Base-by-base conservation (phyloP, 2,113 vertebrate genomes). In the Colinus virginianus region DNA sequence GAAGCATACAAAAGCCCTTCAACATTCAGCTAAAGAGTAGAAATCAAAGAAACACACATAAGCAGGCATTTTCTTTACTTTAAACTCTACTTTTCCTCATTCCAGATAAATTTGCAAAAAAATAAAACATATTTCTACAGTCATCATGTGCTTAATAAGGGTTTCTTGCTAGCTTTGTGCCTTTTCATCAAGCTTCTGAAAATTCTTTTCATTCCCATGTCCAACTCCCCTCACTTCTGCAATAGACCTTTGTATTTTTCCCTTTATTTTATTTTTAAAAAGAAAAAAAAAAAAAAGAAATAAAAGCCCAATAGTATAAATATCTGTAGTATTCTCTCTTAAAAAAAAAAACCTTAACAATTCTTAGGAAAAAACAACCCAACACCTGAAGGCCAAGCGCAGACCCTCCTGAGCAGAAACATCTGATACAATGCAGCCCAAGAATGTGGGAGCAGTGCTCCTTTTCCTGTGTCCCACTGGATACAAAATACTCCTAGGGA, bases 351-450 rank as follows among this genome's bases (percentile, higher is more conserved):
- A 58, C 11, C 30, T n/a, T 20, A 7, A 32, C 16, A 56, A 32
- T 19, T 25, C 11, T 62, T 36, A 25, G 51, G 28, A 49, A 20
- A 59, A 72, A n/a, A n/a, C n/a, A 90, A 78, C 30, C 11, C 18
- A 62, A 5, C 0, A 5, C 7, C 16, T 4, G 7, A 74, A 62
- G 36, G 1, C 0, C 22, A 22, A 64, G 11, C 1, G 1, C 0
- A 3, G 43, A 23, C 5, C 22, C 16, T 42, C 11, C 14, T 34
- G 45, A 56, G 36, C 1, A 4, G 4, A 4, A 2, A 58, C 32
- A 28, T 21, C 32, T 51, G 46, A 45, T 0, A 0, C 6, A 8
- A 5, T 18, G 4, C 21, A 40, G 7, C 38, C 28, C 9, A 36
- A 40, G 56, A 34, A 34, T n/a, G n/a, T 13, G 7, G 7, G 56